Conservation (phyloP, 2,888 invertebrate genomes). For the Pandemis corylana region DNA sequence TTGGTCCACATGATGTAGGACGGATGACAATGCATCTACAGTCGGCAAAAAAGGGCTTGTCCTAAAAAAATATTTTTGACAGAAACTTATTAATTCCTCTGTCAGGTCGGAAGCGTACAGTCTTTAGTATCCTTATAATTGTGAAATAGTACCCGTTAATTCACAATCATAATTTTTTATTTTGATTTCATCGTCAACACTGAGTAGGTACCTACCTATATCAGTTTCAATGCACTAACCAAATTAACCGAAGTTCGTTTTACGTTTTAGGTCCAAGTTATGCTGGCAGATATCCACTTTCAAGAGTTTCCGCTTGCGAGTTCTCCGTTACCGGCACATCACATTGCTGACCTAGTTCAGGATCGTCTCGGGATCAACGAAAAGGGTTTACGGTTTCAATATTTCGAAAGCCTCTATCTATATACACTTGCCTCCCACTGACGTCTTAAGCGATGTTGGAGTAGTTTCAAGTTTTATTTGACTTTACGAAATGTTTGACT, state of each 20-base stretch:
- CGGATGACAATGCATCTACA: too few species aligned
- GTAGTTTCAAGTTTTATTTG: constrained; percentile 47
- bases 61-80: too few species aligned
- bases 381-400: constrained; percentile 80
- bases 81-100: too few species aligned
- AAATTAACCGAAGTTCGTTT: constrained; percentile 33
- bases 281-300: constrained; percentile 36
- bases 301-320: constrained; percentile 59
- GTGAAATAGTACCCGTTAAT: too few species aligned
- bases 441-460: constrained; percentile 45
- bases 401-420: constrained; percentile 64
- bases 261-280: constrained; percentile 29
- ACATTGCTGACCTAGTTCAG: constrained; percentile 74
- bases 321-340: constrained; percentile 61
- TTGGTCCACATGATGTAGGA: too few species aligned
- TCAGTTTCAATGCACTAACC: constrained; percentile 18
- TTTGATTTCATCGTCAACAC: too few species aligned
- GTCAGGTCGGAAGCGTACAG: too few species aligned
- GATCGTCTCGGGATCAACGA: constrained; percentile 67
- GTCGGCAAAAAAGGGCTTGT: too few species aligned
- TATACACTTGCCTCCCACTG: constrained; percentile 54
- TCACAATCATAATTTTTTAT: too few species aligned
- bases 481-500: constrained; percentile 37
- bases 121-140: too few species aligned
- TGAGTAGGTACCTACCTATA: neutral